Base-by-base conservation (phyloP, 2,797 vertebrate genomes). In the Pangasius sanitwongsei region DNA sequence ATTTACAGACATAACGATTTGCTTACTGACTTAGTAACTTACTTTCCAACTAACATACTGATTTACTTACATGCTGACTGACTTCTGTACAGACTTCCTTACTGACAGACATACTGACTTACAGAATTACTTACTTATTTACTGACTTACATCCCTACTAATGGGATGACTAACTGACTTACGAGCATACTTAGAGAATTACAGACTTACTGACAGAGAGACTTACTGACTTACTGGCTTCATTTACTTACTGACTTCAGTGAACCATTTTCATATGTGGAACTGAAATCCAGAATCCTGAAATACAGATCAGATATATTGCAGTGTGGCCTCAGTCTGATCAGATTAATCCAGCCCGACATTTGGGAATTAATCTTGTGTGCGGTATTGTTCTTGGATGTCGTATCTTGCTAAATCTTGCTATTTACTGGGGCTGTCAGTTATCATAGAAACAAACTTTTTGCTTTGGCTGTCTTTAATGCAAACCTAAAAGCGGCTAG, bases 141-240 rank as follows among this genome's bases (percentile, higher is more conserved):
- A 57, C 55, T 18, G 13, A 16, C 55, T 18, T 18, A 5, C 25
- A 2, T 63, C 25, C 9, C 28, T 4, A 69, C 31, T 69, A 31
- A 34, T 15, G 6, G 31, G 18, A 70, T 41, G 69, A 41, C 69
- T 70, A 12, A 18, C 15, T 6, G 37, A 48, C 18, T 44, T 44
- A 44, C 41, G 41, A 44, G 41, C 41, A 34, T 44, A 75, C 34
- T 77, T 28, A 13, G 23, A 41, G 15, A 37, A 3, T 37, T 48
- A 6, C 50, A 31, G 74, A 82, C 89, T 91, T 86, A 87, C 74
- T 78, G 86, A 92, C 92, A 44, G 41, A 44, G 1, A 48, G 44
- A 48, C 44, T 3, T n/a, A 78, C 74, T 90, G 77, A 89, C 83
- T 72, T 80, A 63, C 11, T 55, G 8, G 23, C 57, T 83, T 16